Base-by-base conservation (phyloP, 2,113 vertebrate genomes). In the Regulus satrapa region DNA sequence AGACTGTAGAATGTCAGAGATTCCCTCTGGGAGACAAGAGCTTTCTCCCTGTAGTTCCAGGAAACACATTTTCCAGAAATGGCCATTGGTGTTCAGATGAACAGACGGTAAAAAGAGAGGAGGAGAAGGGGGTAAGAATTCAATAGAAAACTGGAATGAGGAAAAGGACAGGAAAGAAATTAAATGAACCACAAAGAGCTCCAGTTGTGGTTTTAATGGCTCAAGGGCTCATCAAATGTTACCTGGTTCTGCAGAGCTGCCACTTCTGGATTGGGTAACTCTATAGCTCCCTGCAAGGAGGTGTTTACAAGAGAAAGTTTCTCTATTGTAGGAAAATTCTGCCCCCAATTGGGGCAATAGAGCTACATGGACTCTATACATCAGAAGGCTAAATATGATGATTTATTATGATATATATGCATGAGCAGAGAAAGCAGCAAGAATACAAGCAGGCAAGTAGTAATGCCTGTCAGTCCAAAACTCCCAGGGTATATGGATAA, bases 251-350 rank as follows among this genome's bases (percentile, higher is more conserved):
- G 34, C 38, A 67, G 18, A 40, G 28, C 18, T 61, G 25, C 15
- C 31, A 20, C 38, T 1, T 1, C 38, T 58, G 43, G 23, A 49
- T 12, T 2, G 0, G 32, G 6, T 15, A 73, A 25, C 8, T 68
- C 18, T 2, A 3, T 31, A 78, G 24, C 49, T 76, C 21, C 31
- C 28, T 86, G 28, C 14, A 73, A 73, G 11, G 36, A 79, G 16
- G 6, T 49, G 58, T 56, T 5, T n/a, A 62, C 38, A 73, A 58
- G 29, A 64, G 17, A 45, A 88, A 69, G 18, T 15, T 76, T 86
- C n/a, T n/a, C n/a, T n/a, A n/a, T n/a, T n/a, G n/a, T n/a, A n/a
- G n/a, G n/a, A n/a, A n/a, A n/a, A n/a, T n/a, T n/a, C n/a, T n/a
- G n/a, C n/a, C n/a, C n/a, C n/a, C n/a, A n/a, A n/a, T n/a, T n/a